Base-by-base conservation (phyloP, 2,888 invertebrate genomes). In the Heterodera filipjevi region DNA sequence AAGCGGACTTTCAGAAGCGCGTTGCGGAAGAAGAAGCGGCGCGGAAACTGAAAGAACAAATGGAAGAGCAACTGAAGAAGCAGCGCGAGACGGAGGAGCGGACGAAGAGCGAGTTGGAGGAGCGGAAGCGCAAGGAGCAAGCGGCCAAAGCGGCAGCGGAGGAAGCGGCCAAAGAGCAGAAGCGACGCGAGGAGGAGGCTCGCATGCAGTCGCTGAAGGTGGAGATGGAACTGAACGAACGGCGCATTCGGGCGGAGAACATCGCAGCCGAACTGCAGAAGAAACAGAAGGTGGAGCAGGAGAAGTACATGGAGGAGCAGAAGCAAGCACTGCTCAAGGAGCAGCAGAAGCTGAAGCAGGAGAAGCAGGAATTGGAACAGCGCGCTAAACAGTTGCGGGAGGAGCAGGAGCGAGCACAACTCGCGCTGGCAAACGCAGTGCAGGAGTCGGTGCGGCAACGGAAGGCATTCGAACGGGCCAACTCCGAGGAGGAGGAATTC, bases 281-380 rank as follows among this genome's bases (percentile, higher is more conserved):
- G 16, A 8, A 16, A 16, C 49, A 49, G 6, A 49, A 14, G 12
- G 16, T 16, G 49, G 19, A 14, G 16, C 19, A 49, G 49, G 16
- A 49, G 49, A 49, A 49, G 16, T 49, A 3, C 49, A 49, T 49
- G 49, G 49, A 49, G 19, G 49, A 49, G 49, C 49, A 49, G 49
- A 49, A 49, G 49, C 49, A 19, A 3, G 16, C 14, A 49, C 49
- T 49, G 49, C 49, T 49, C 16, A 3, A 49, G 19, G 49, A 49
- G 49, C 49, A 49, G 66, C 12, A 14, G 66, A 66, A 16, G 66
- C 16, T 66, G 66, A 66, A 66, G 66, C 66, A 14, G 22, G 66
- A 33, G n/a, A 66, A 66, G 66, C 3, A 3, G 66, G 33, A 16
- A 22, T 66, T 66, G 66, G 66, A 33, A 30, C 3, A 16, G 22